Base-by-base conservation (phyloP, 1,140 invertebrate genomes). In the Telenomus remus region DNA sequence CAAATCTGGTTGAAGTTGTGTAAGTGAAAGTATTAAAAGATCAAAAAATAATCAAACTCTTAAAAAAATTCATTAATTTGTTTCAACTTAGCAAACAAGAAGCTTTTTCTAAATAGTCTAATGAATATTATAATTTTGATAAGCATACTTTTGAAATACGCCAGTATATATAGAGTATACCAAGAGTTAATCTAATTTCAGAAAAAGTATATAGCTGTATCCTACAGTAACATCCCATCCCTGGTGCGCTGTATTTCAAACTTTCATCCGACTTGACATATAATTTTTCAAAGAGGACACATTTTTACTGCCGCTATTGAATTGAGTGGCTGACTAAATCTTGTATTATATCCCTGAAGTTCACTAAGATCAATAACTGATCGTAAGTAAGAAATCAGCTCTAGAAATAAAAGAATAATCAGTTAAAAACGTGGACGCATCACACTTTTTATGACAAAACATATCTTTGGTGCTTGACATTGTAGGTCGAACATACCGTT, bases 271-370 rank as follows among this genome's bases (percentile, higher is more conserved):
- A 48, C 37, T 44, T 12, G 19, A 59, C 35, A 35, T 34, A 57
- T 66, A 59, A 59, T 68, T 68, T 53, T 33, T 46, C 46, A 27
- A 57, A 55, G 12, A 42, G 49, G 13, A 33, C 35, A 59, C 13
- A 68, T 42, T 68, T 68, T 68, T 51, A 53, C 50, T 34, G 55
- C 8, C n/a, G 14, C 8, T 60, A 44, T 53, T 59, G 49, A 39
- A 16, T 59, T 47, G 48, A 53, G 65, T 54, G 65, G 65, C 55
- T 53, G 65, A 68, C 65, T 59, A 59, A 68, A 68, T 60, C 55
- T 68, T 43, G 43, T 68, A 53, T 53, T 55, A 15, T 34, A 56
- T 53, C 65, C 59, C 65, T 68, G 19, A 27, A 27, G 19, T 13
- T 12, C n/a, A 2, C 6, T 13, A 44, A 12, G n/a, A 39, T 11